Evolutionary conservation across 2,797 vertebrate genomes (phyloP), one percentile per base, ranked within the genome.

Genomic region (Percopsis omiscomaycus): DNA sequence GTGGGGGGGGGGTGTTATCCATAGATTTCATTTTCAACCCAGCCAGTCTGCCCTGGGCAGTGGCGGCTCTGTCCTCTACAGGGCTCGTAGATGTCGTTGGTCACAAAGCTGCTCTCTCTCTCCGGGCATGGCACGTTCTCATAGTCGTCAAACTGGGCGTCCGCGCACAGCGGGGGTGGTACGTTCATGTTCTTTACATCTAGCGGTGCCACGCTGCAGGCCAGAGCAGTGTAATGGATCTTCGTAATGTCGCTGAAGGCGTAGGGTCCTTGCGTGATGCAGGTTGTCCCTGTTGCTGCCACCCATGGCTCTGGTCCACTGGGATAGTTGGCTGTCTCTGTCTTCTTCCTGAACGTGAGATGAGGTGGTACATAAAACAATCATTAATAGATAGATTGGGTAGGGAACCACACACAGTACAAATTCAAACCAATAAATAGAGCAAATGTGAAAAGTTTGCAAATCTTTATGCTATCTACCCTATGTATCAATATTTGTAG

Each of bases 51-150:
- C 59, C 68, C 37, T 58, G 81, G 77, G 86, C 81, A 85, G 63
- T 71, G 91, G 32, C 83, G 89, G 15, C 78, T 79, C 13, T 32
- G 87, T 73, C 79, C 66, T 68, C 52, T 87, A 55, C 93, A 95
- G 67, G 92, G 91, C 84, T 97, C 96, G 8, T 98, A 99, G 62
- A 98, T 95, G 78, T 96, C 96, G 15, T 98, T 98, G 74, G 92
- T 96, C 68, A 99, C 95, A 71, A 98, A 99, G 64, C 94, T 95
- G 0, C 93, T 95, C 71, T 90, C 91, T 0, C 88, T 89, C 27
- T 86, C 64, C 0, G 82, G 83, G 70, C 82, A 83, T 1, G 85
- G 82, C 44, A 92, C 78, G 2, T 93, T 93, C 71, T 92, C 91
- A 13, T 94, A 94, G 47, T 95, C 94, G 14, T 89, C 88, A 29